A percentile compares a stretch with the other conserved stretches of the same genome.
These are phyloP conservation scores for Anhinga anhinga DNA, from an alignment of 2,113 vertebrate genomes.

Conservation along the genomic window DNA sequence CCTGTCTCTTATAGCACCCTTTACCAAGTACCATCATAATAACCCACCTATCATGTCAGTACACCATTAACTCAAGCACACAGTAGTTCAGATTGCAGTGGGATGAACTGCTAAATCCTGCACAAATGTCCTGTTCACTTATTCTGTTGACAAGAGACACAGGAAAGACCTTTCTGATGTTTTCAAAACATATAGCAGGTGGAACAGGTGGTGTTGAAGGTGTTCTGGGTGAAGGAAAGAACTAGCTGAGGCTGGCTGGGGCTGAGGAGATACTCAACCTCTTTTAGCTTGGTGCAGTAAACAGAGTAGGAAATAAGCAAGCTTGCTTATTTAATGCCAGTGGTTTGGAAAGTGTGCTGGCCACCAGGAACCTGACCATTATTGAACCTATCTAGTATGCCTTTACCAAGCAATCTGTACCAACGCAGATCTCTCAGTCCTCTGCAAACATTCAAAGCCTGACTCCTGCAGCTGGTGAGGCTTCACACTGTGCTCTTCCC, in stretches of 20 bases:
- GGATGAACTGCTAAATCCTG: background rate
- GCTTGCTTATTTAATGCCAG: background rate
- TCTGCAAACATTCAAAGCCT: background rate
- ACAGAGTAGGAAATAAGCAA: background rate
- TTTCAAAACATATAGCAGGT: constrained; percentile 58
- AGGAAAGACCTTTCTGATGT: constrained; percentile 55
- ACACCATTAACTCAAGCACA: background rate
- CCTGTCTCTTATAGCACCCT: background rate
- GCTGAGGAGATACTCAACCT: background rate
- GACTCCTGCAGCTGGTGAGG: background rate
- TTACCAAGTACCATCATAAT: background rate
- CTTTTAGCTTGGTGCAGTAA: background rate
- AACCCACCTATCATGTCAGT: background rate
- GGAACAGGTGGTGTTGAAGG: constrained; percentile 33
- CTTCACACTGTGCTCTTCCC: background rate
- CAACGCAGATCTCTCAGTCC: background rate
- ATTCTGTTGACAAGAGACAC: constrained; percentile 55
- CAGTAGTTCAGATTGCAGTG: background rate
- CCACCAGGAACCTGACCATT: background rate
- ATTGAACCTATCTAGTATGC: background rate
- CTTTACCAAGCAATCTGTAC: rapidly evolving
- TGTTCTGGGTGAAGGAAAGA: constrained; percentile 9
- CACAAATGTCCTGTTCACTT: background rate
- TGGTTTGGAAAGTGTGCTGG: background rate
- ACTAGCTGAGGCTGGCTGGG: constrained; percentile 2